Base-by-base conservation (phyloP, 2,797 vertebrate species). In the Holocentrus rufus region DNA sequence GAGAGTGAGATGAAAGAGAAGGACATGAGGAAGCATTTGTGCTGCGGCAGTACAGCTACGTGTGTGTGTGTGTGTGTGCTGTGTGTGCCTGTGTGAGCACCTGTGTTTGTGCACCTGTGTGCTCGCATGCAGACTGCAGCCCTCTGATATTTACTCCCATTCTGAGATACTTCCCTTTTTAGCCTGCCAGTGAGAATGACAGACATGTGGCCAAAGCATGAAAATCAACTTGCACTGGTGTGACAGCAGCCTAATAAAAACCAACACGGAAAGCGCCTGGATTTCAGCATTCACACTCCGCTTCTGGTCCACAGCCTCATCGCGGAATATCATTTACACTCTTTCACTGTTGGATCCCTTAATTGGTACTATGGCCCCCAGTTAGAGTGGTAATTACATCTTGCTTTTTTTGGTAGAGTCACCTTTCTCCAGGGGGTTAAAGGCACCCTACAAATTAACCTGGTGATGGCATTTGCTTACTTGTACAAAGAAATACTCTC, bases 11-110 rank as follows among this genome's bases (percentile, higher is more conserved):
- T 85, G 84, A 89, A 86, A 87, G 83, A 81, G 74, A 68, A 71
- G 79, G 87, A 80, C 74, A 79, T 76, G 87, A 88, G 84, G 86
- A 87, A 82, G 82, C 84, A 57, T 85, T 88, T 83, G 81, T 74
- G 85, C 79, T 76, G 77, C 27, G 20, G 27, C 34, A 61, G 79
- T 80, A 54, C 34, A 65, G n/a, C n/a, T 22, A 18, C n/a, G 18
- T 34, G 7, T 20, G 36, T 55, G 47, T 49, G 31, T 20, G 42
- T 22, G 65, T 68, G 23, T 31, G 20, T 25, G 34, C 39, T 17
- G 34, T 53, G 5, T 2, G 23, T 23, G 49, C 73, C 65, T 66
- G 34, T 55, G 76, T 58, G 58, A 46, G n/a, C 13, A 7, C 20
- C 20, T 65, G 30, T 22, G 36, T 61, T 2, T 2, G 30, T 23